phyloP scores from a whole-genome alignment of 2,113 vertebrate genomes.

The Oncorhynchus gorbuscha region DNA sequence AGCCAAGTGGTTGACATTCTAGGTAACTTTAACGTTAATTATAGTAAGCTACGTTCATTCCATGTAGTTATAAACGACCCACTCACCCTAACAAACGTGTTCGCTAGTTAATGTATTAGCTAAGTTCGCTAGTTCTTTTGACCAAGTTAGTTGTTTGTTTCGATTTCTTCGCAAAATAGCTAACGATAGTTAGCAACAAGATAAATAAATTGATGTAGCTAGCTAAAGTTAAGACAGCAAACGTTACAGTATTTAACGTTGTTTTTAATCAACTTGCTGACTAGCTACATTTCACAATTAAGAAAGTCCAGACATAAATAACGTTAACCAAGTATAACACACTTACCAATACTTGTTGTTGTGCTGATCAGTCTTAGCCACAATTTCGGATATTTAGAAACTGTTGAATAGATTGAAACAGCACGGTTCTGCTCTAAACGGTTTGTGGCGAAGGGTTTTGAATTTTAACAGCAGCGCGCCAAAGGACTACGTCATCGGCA shows the following conservation, averaged over 20 bases:
- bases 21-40: too few relatives aligned
- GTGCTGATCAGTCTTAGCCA: neutral
- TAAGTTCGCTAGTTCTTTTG: too few relatives aligned
- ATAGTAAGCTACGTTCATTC: too few relatives aligned
- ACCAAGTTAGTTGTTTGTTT: too few relatives aligned
- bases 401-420: too few relatives aligned
- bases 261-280: neutral
- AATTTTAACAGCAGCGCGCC: conserved; percentile 62
- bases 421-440: neutral
- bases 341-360: conserved; percentile 24
- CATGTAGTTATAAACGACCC: too few relatives aligned
- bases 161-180: too few relatives aligned
- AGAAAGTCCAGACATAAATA: neutral
- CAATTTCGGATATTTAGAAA: neutral
- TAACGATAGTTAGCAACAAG: neutral
- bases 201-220: neutral
- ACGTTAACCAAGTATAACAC: neutral
- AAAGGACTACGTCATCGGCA: conserved; percentile 53
- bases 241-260: neutral
- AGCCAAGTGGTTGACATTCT: neutral
- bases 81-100: too few relatives aligned
- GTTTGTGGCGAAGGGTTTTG: conserved; percentile 43
- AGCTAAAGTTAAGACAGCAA: neutral
- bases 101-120: too few relatives aligned
- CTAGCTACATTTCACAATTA: neutral